Percentiles rank a stretch among this genome's conserved stretches.
These are phyloP conservation scores for Venusia cambrica DNA, from an alignment of 2,888 invertebrate genomes.

Conservation along the genomic window DNA sequence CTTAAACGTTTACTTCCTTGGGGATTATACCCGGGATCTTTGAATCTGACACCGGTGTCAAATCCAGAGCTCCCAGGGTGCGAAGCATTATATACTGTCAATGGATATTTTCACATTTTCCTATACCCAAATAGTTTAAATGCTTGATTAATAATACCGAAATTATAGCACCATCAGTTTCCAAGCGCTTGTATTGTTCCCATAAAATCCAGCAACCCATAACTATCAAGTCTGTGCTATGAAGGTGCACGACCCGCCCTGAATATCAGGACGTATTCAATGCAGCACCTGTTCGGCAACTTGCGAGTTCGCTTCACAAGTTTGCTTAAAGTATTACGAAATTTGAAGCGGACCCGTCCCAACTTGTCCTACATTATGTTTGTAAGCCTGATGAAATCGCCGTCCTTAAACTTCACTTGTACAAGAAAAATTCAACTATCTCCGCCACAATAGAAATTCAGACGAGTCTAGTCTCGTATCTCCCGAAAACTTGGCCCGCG, in stretches of 20 bases:
- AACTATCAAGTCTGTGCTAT: constrained; percentile 30
- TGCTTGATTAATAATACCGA: too few relatives aligned
- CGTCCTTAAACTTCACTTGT: constrained; percentile 54
- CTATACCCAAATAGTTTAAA: too few relatives aligned
- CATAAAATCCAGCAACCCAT: constrained; percentile 12
- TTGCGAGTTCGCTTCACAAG: constrained; percentile 60
- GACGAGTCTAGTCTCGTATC: constrained; percentile 28
- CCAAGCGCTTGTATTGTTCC: constrained; percentile 10
- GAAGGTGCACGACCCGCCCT: constrained; percentile 43
- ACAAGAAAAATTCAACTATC: constrained; percentile 44
- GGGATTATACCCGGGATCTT: too few relatives aligned
- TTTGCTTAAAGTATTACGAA: constrained; percentile 74
- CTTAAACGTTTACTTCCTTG: too few relatives aligned
- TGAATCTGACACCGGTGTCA: too few relatives aligned
- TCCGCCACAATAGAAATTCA: constrained; percentile 42
- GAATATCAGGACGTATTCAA: constrained; percentile 62
- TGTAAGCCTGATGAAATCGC: constrained; percentile 61
- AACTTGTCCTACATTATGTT: constrained; percentile 61
- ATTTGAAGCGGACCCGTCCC: constrained; percentile 58
- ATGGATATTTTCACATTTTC: too few relatives aligned
- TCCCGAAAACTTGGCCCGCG: constrained; percentile 40
- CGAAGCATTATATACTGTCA: too few relatives aligned
- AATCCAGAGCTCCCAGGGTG: too few relatives aligned
- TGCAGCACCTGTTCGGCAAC: constrained; percentile 67
- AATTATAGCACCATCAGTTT: constrained; percentile 1